These are phyloP conservation scores for Sarcophaga bullata DNA, from an alignment of 1,140 invertebrate genomes.

Conservation along the genomic window DNA sequence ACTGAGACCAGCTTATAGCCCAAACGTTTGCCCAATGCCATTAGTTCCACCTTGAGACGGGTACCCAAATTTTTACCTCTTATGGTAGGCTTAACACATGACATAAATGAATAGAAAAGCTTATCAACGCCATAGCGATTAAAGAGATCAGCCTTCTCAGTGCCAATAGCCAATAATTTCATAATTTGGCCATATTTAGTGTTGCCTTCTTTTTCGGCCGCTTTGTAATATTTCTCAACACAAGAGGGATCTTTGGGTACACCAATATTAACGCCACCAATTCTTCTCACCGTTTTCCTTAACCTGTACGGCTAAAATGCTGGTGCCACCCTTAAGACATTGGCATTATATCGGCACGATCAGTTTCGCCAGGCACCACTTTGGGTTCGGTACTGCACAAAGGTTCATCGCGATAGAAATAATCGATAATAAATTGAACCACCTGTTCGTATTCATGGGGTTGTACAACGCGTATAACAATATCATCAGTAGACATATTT, in stretches of 20 bases:
- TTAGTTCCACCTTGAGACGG: constrained; percentile 34
- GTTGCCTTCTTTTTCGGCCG: constrained; percentile 20
- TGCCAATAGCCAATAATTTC: neutral
- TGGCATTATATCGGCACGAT: constrained; percentile 9
- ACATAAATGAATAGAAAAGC: neutral
- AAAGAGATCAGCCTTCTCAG: neutral
- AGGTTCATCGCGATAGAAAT: constrained; percentile 18
- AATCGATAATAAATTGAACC: neutral
- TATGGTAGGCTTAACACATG: constrained; percentile 11
- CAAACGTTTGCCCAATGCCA: constrained; percentile 13
- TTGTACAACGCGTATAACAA: constrained; percentile 20
- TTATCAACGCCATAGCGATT: neutral
- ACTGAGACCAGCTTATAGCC: constrained; percentile 40
- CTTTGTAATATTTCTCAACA: neutral
- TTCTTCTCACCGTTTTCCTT: neutral
- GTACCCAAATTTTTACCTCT: constrained; percentile 43
- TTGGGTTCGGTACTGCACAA: neutral
- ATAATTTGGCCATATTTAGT: constrained; percentile 23
- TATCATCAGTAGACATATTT: neutral
- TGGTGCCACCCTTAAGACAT: neutral
- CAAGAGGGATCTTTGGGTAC: neutral
- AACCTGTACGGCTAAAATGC: constrained; percentile 3
- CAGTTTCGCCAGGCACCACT: neutral
- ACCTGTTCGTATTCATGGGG: neutral
- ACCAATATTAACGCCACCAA: neutral